Conservation (phyloP, 2,888 invertebrate genomes). For the Euplexia lucipara region DNA sequence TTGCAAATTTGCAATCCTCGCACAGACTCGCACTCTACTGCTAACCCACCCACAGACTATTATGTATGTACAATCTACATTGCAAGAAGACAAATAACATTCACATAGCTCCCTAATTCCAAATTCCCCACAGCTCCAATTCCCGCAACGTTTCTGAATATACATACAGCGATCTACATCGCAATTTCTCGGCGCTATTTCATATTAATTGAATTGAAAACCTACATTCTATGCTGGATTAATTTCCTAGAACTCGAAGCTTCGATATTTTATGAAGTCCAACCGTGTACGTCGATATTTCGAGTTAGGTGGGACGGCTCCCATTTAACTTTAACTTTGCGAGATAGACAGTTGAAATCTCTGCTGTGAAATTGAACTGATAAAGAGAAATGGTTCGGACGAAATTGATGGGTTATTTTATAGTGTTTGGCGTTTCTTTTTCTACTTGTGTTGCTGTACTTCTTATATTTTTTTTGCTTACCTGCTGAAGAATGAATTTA, state of each 20-base stretch:
- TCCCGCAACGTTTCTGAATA: slow-evolving; percentile 40
- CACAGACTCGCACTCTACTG: neutral
- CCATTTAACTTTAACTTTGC: slow-evolving; percentile 42
- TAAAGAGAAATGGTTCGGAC: slow-evolving; percentile 41
- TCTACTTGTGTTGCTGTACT: neutral
- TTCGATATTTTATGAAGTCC: slow-evolving; percentile 41
- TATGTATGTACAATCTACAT: slow-evolving; percentile 12
- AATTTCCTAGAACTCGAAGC: slow-evolving; percentile 50
- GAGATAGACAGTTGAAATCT: slow-evolving; percentile 41
- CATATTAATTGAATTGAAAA: slow-evolving; percentile 55
- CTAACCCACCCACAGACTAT: neutral
- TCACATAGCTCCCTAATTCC: slow-evolving; percentile 41
- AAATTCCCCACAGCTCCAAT: slow-evolving; percentile 42
- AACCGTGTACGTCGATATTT: slow-evolving; percentile 23
- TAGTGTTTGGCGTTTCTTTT: slow-evolving; percentile 3
- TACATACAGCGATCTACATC: slow-evolving; percentile 48
- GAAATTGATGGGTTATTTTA: slow-evolving; percentile 26
- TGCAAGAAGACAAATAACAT: slow-evolving; percentile 25
- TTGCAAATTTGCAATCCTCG: no score
- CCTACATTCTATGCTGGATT: slow-evolving; percentile 46
- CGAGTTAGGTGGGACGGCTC: slow-evolving; percentile 21
- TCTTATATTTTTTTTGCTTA: neutral
- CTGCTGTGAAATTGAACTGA: slow-evolving; percentile 28
- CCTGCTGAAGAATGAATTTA: neutral
- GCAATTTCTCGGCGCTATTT: slow-evolving; percentile 41